Evolutionary conservation across 2,888 invertebrate species (phyloP).

Genomic region (Dynastes maya): DNA sequence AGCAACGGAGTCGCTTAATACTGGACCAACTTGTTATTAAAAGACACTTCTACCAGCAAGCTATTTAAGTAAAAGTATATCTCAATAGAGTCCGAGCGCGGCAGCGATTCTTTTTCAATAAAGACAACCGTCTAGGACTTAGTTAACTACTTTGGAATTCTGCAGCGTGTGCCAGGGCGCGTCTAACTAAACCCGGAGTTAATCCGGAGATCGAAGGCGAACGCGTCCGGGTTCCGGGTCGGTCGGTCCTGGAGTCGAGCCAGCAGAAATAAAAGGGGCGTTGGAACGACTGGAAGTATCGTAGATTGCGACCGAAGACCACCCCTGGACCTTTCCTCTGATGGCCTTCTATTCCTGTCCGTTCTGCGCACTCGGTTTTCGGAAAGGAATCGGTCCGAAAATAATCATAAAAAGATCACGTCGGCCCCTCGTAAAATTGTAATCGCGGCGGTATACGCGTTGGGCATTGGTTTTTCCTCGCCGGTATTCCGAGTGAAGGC

Average conservation of each 20-base stretch:
- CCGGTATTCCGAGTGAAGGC: background rate
- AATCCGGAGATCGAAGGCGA: constrained; percentile 49
- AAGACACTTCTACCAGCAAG: constrained; percentile 6
- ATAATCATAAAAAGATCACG: constrained; percentile 55
- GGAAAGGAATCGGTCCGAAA: constrained; percentile 34
- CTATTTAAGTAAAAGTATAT: constrained; percentile 17
- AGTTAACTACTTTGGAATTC: constrained; percentile 37
- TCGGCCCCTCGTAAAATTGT: constrained; percentile 50
- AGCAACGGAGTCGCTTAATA: background rate
- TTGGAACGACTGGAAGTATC: background rate
- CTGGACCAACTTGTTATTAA: constrained; percentile 3
- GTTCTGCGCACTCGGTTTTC: constrained; percentile 6
- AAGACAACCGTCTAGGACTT: constrained; percentile 20
- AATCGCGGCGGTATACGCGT: constrained; percentile 32
- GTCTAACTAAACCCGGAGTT: constrained; percentile 51
- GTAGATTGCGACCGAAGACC: constrained; percentile 18
- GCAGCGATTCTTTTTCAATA: constrained; percentile 37
- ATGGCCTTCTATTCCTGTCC: background rate
- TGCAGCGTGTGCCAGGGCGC: constrained; percentile 31
- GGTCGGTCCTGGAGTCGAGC: constrained; percentile 48
- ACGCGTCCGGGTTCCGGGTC: constrained; percentile 24
- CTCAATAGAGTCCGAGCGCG: background rate
- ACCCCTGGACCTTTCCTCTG: constrained; percentile 2
- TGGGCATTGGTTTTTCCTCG: background rate
- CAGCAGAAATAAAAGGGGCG: constrained; percentile 36